phyloP scores from a whole-genome alignment of 2,113 vertebrate genomes.

The Chlamydotis undulata region DNA sequence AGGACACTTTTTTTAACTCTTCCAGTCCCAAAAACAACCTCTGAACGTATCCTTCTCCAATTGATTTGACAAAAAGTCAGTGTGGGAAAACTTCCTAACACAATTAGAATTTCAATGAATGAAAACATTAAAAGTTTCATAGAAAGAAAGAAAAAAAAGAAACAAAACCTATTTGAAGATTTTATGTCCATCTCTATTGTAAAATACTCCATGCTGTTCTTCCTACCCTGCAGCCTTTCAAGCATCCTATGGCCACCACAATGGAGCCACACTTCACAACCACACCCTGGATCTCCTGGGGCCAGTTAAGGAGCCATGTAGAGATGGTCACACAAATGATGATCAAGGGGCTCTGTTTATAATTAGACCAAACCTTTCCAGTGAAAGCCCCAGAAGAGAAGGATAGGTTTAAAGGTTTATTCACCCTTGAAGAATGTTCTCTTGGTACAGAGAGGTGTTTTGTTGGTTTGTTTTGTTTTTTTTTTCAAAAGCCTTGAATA shows the following conservation, averaged over 20 bases:
- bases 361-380: background rate
- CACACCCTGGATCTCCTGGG: background rate
- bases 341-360: background rate
- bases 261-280: background rate
- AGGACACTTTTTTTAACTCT: background rate
- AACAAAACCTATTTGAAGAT: background rate
- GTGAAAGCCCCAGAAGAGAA: background rate
- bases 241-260: background rate
- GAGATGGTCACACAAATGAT: background rate
- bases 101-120: background rate
- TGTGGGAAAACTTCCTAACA: background rate
- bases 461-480: background rate
- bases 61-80: background rate
- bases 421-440: background rate
- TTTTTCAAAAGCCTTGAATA: background rate
- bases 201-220: conserved; percentile 4
- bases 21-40: background rate
- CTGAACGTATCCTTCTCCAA: background rate
- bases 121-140: background rate
- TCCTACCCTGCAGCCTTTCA: background rate
- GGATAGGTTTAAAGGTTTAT: background rate
- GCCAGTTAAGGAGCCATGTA: background rate
- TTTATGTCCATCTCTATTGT: background rate
- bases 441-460: background rate
- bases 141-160: background rate